phyloP scores from a whole-genome alignment of 2,113 vertebrate genomes.

The Coptodon bakossiorum region DNA sequence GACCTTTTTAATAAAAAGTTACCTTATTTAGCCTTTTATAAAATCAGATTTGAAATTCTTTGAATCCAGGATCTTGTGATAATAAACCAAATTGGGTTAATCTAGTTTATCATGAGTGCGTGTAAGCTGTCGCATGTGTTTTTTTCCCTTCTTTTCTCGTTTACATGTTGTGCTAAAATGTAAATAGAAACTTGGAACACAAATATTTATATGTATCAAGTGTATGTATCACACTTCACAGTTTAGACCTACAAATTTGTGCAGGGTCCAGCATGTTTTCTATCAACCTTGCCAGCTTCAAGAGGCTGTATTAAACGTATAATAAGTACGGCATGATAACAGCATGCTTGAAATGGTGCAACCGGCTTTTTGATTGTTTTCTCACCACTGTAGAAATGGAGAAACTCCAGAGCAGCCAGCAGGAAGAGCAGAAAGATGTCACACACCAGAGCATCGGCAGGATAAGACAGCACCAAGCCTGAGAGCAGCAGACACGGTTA shows the following conservation, averaged over 20 bases:
- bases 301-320: neutral
- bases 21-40: neutral
- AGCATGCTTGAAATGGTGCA: neutral
- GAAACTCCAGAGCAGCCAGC: slow-evolving; percentile 72
- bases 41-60: neutral
- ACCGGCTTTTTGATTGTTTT: neutral
- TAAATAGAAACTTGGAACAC: neutral
- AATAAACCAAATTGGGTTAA: neutral
- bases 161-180: neutral
- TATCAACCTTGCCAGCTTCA: neutral
- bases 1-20: neutral
- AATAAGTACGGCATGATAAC: neutral
- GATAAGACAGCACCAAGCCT: slow-evolving; percentile 81
- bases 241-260: neutral
- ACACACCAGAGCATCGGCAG: slow-evolving; percentile 54
- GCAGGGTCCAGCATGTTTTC: neutral
- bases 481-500: neutral
- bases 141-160: neutral
- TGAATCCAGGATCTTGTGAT: neutral
- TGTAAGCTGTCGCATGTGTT: neutral
- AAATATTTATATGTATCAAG: neutral
- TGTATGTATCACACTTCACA: neutral
- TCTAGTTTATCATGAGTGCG: neutral
- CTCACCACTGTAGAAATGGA: slow-evolving; percentile 72
- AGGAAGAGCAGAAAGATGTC: slow-evolving; percentile 76